phyloP scores from a whole-genome alignment of 2,113 vertebrate species.

The Amazona guildingii region DNA sequence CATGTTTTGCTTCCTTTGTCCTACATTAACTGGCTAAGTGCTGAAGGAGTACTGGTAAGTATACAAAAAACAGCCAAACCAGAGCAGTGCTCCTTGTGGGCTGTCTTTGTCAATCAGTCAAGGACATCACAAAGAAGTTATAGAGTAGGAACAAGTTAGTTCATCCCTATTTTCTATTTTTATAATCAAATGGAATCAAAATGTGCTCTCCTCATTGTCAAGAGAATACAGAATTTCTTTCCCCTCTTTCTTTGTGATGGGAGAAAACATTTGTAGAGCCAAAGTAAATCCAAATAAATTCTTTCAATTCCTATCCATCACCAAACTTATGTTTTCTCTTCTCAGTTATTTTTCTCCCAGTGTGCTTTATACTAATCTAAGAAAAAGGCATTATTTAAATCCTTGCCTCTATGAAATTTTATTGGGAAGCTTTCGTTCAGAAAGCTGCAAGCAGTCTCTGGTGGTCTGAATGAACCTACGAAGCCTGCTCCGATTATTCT shows the following conservation, averaged over 20 bases:
- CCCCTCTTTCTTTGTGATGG: not conserved
- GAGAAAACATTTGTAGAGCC: not conserved
- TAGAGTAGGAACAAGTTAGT: not conserved
- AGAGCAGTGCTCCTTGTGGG: not conserved
- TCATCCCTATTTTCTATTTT: not conserved
- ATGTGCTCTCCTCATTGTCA: rapidly evolving
- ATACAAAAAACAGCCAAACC: not conserved
- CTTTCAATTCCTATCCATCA: not conserved
- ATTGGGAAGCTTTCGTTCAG: not conserved
- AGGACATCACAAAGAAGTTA: not conserved
- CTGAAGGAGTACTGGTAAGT: not conserved
- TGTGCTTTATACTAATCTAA: not conserved
- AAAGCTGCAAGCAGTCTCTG: not conserved
- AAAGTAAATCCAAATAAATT: conserved; percentile 23
- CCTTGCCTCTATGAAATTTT: not conserved
- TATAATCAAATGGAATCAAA: not conserved
- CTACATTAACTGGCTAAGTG: not conserved
- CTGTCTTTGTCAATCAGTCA: not conserved
- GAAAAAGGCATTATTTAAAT: not conserved
- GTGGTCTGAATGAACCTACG: not conserved
- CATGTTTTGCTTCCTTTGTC: not conserved
- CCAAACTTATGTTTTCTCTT: not conserved
- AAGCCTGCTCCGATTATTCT: not conserved
- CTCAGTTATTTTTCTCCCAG: not conserved
- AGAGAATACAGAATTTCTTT: not conserved